Conservation (phyloP, 2,113 vertebrate species). For the Albula goreensis region DNA sequence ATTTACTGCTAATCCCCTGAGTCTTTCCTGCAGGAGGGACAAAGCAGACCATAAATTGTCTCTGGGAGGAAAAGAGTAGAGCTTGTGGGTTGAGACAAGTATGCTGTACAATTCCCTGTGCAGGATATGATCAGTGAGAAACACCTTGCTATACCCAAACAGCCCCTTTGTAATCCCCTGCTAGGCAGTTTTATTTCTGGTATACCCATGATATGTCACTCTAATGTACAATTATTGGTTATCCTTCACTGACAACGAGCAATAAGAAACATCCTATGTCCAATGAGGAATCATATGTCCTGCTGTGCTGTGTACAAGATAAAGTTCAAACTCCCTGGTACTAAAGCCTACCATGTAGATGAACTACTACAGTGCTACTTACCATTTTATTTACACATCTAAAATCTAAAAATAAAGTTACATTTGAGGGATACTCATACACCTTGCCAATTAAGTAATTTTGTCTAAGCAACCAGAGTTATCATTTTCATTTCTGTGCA, state of each 20-base stretch:
- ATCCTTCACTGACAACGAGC: conserved; percentile 10
- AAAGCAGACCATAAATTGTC: conserved; percentile 66
- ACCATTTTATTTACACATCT: neutral
- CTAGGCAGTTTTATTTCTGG: conserved; percentile 19
- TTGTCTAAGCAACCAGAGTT: too few relatives aligned
- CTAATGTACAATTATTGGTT: conserved; percentile 35
- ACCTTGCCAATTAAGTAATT: too few relatives aligned
- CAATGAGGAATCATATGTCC: too few relatives aligned
- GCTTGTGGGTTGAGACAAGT: conserved; percentile 38
- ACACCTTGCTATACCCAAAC: conserved; percentile 29
- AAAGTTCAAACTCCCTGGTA: neutral
- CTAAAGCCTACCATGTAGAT: neutral
- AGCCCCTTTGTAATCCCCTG: conserved; percentile 27
- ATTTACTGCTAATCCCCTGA: conserved; percentile 72
- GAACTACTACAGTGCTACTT: neutral
- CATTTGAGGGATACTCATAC: too few relatives aligned
- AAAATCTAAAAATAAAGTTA: too few relatives aligned
- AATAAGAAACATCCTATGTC: neutral
- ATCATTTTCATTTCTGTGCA: too few relatives aligned
- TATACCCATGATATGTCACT: conserved; percentile 27
- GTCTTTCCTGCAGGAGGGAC: conserved; percentile 62
- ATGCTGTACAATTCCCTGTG: conserved; percentile 26
- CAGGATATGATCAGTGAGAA: conserved; percentile 36
- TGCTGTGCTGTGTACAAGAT: neutral
- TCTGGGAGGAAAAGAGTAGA: conserved; percentile 50